A percentile compares a stretch with the other conserved stretches of the same genome.
These are phyloP conservation scores for Fragum fragum DNA, from an alignment of 2,888 invertebrate species.

Conservation along the genomic window DNA sequence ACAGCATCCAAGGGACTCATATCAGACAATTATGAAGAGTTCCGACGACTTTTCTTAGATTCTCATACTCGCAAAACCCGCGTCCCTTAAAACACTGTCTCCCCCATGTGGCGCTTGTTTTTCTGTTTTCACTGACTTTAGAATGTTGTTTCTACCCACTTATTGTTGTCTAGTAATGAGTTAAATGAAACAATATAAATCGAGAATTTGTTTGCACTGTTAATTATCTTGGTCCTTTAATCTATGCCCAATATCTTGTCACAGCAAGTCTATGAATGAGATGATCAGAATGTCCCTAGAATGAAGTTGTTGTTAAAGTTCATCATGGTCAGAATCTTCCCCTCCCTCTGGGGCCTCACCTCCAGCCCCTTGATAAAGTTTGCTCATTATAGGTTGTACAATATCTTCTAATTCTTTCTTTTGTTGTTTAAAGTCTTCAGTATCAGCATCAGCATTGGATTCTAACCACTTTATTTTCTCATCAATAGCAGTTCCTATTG, in stretches of 20 bases:
- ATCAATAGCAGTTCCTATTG: slow-evolving; percentile 96
- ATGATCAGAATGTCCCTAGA: slow-evolving; percentile 12
- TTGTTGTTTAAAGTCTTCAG: slow-evolving; percentile 96
- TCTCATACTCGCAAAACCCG: no score
- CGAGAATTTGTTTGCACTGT: no score
- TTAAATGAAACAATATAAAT: no score
- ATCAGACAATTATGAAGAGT: no score
- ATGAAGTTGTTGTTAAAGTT: slow-evolving; percentile 51
- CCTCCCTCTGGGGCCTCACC: slow-evolving; percentile 48
- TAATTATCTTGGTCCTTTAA: no score
- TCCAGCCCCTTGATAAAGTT: slow-evolving; percentile 95
- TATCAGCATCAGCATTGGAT: slow-evolving; percentile 96
- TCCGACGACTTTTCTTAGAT: no score
- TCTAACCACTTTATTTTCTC: slow-evolving; percentile 99
- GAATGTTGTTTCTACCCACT: no score
- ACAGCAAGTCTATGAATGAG: slow-evolving; percentile 15
- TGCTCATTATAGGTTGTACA: slow-evolving; percentile 98
- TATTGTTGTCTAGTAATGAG: no score
- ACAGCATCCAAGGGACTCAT: no score
- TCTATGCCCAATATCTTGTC: neutral
- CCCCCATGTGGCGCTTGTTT: no score
- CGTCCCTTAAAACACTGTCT: no score
- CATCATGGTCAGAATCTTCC: slow-evolving; percentile 56
- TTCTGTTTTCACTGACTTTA: no score
- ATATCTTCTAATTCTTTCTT: slow-evolving; percentile 97